A percentile compares a stretch with the other conserved stretches of the same genome.
These are phyloP conservation scores for Hirtodrosophila trivittata DNA, from an alignment of 2,888 invertebrate genomes.

Conservation along the genomic window DNA sequence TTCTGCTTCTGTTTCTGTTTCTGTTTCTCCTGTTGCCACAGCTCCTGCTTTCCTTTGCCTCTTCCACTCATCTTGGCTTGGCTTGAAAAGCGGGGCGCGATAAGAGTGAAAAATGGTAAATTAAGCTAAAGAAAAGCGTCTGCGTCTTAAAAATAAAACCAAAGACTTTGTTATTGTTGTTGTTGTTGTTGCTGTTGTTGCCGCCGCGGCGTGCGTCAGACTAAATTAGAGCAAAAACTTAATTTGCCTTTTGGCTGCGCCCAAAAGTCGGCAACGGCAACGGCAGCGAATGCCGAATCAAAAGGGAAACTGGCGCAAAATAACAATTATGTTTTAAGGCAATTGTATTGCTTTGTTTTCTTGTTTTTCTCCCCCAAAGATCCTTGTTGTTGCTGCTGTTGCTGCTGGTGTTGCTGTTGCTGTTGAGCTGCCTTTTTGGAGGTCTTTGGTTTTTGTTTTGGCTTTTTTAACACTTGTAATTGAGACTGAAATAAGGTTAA, in stretches of 20 bases:
- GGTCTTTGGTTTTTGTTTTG: constrained; percentile 29
- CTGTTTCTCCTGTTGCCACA: neutral
- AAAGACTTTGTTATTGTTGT: constrained; percentile 50
- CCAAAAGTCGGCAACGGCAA: constrained; percentile 61
- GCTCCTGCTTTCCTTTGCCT: neutral
- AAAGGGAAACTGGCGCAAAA: constrained; percentile 72
- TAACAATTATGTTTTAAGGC: constrained; percentile 80
- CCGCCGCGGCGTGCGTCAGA: constrained; percentile 65
- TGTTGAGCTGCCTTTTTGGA: constrained; percentile 6
- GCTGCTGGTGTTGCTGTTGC: constrained; percentile 10
- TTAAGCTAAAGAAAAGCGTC: constrained; percentile 70
- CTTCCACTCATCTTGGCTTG: constrained; percentile 18
- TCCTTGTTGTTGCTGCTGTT: constrained; percentile 11
- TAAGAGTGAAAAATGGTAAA: constrained; percentile 79
- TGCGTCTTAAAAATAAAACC: constrained; percentile 57
- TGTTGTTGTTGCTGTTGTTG: constrained; percentile 28
- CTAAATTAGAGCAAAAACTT: constrained; percentile 79
- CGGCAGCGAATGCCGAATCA: constrained; percentile 52
- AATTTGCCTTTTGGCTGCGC: constrained; percentile 75
- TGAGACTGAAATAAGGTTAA: constrained; percentile 79
- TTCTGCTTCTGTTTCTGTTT: constrained; percentile 9
- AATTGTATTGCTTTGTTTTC: constrained; percentile 74
- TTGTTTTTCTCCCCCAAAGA: constrained; percentile 33
- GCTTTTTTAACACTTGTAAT: constrained; percentile 68
- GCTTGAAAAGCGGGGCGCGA: constrained; percentile 50